Percentiles rank a stretch among this genome's conserved stretches.
phyloP scores from a whole-genome alignment of 1,140 invertebrate species.

The Homarus americanus region DNA sequence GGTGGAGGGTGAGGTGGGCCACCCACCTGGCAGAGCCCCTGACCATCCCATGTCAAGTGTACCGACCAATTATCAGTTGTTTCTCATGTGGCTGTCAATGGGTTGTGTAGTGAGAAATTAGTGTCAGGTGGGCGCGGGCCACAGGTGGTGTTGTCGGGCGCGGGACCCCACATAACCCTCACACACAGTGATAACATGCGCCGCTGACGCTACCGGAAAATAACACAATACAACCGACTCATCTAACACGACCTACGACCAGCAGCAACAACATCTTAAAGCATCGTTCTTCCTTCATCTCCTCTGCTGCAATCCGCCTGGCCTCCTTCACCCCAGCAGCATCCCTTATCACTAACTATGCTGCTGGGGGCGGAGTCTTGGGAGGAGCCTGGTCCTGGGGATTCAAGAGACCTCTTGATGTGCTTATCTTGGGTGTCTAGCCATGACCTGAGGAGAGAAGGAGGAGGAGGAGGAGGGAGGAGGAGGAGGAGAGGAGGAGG shows the following conservation, averaged over 20 bases:
- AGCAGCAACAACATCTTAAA: not conserved
- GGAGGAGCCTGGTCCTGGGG: not conserved
- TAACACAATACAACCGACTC: slow-evolving; percentile 5
- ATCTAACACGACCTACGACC: not conserved
- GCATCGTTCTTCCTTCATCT: slow-evolving; percentile 24
- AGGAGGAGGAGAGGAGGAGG: no score
- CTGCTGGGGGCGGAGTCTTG: not conserved
- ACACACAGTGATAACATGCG: not conserved
- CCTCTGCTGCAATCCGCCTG: not conserved
- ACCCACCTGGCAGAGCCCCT: slow-evolving; percentile 17
- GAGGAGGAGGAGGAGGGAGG: no score
- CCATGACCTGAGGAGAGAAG: no score
- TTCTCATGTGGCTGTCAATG: slow-evolving; percentile 61
- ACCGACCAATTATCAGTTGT: slow-evolving; percentile 38
- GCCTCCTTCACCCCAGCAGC: not conserved
- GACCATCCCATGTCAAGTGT: slow-evolving; percentile 27
- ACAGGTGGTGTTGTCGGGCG: slow-evolving; percentile 17
- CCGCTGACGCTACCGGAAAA: slow-evolving; percentile 31
- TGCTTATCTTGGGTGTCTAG: not conserved
- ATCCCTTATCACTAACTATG: not conserved
- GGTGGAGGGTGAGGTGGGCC: not conserved
- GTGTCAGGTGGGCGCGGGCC: slow-evolving; percentile 15
- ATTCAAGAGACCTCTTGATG: not conserved
- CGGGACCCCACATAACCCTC: slow-evolving; percentile 4
- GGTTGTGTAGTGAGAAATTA: slow-evolving; percentile 60